Evolutionary conservation across 2,888 invertebrate genomes (phyloP).

Genomic region (Frankliniella intonsa): DNA sequence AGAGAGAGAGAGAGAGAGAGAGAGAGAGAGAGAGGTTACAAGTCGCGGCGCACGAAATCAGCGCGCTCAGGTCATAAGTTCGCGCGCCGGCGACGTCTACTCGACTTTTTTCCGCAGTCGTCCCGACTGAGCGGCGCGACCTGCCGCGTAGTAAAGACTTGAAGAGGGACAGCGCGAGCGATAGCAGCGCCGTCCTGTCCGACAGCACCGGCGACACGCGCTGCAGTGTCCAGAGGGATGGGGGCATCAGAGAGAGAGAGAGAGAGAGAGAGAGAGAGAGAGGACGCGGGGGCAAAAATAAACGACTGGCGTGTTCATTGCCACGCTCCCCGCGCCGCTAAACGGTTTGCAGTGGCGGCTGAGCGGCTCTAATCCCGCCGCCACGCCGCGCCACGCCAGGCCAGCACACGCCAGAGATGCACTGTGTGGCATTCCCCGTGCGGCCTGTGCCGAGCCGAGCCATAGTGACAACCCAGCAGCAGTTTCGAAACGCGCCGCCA

Average conservation of each 20-base stretch:
- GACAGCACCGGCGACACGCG: no score
- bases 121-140: no score
- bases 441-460: not conserved
- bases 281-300: not conserved
- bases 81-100: no score
- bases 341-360: not conserved
- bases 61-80: no score
- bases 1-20: not conserved
- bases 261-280: slow-evolving; percentile 1
- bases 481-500: slow-evolving; percentile 6
- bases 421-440: not conserved
- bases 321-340: not conserved
- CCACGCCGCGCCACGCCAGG: not conserved
- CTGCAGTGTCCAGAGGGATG: no score
- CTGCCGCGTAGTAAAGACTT: no score
- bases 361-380: not conserved
- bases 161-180: no score
- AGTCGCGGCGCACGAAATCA: no score
- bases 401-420: not conserved
- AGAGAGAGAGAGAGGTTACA: not conserved
- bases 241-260: not conserved
- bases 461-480: not conserved
- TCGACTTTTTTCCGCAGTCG: no score
- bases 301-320: no score
- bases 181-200: no score